Conservation (phyloP, 1,140 invertebrate species). For the Eubasilissa regina region DNA sequence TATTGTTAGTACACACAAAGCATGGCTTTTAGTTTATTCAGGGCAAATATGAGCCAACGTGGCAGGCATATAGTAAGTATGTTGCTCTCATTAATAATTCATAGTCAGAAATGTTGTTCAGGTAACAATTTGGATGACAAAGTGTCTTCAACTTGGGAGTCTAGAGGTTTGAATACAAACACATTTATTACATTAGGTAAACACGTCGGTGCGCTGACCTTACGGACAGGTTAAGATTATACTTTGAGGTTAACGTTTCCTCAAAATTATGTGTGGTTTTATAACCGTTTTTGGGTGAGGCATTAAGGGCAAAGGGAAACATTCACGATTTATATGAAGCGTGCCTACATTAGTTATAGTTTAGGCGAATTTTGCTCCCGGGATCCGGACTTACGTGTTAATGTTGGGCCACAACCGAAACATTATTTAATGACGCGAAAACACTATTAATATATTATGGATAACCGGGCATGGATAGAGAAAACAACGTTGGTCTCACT, state of each 20-base stretch:
- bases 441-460: constrained; percentile 35
- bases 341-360: constrained; percentile 32
- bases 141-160: constrained; percentile 42
- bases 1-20: constrained; percentile 28
- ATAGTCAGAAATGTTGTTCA: constrained; percentile 53
- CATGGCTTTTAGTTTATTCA: constrained; percentile 7
- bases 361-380: constrained; percentile 30
- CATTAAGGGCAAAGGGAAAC: constrained; percentile 31
- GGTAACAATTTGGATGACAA: constrained; percentile 58
- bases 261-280: constrained; percentile 37
- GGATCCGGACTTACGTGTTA: constrained; percentile 28
- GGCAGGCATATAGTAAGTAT: constrained; percentile 33
- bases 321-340: constrained; percentile 25
- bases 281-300: constrained; percentile 38
- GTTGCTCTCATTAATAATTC: constrained; percentile 56
- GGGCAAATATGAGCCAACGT: constrained; percentile 30
- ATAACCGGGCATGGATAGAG: constrained; percentile 16
- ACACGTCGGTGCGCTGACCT: constrained; percentile 17
- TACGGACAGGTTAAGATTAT: constrained; percentile 34
- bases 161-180: constrained; percentile 38
- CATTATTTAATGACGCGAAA: constrained; percentile 40
- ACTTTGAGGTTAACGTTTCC: constrained; percentile 19
- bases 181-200: constrained; percentile 45
- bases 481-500: constrained; percentile 14
- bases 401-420: constrained; percentile 27